Percentiles rank a stretch among this genome's conserved stretches.
Evolutionary conservation across 2,888 invertebrate species (phyloP).

Genomic region (Hirtodrosophila trivittata): DNA sequence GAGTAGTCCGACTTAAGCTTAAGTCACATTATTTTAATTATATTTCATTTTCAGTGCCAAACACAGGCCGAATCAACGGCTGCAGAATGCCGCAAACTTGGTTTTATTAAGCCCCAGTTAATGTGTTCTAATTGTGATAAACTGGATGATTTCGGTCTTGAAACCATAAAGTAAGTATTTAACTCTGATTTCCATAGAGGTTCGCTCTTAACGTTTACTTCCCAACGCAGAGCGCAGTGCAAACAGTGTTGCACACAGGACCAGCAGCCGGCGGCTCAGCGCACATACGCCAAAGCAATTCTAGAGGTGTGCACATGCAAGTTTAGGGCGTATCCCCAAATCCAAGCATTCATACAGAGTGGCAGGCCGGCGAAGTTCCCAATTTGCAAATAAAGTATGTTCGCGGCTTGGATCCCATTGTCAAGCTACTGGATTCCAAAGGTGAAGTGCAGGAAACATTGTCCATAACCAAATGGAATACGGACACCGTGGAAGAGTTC

Average conservation of each 20-base stretch:
- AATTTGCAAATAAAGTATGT: constrained; percentile 96
- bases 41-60: constrained; percentile 29
- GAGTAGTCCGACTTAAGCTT: constrained; percentile 3
- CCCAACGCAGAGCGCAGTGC: constrained; percentile 85
- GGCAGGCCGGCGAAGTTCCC: constrained; percentile 94
- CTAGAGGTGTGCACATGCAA: constrained; percentile 99
- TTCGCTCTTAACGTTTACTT: background rate
- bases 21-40: no score
- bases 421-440: constrained; percentile 93
- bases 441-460: constrained; percentile 93
- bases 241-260: constrained; percentile 92
- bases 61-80: constrained; percentile 86
- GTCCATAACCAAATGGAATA: constrained; percentile 99
- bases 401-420: constrained; percentile 96
- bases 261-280: constrained; percentile 87
- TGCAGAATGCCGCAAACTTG: constrained; percentile 93
- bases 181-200: background rate
- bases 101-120: constrained; percentile 93
- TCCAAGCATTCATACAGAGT: constrained; percentile 98
- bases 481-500: constrained; percentile 98
- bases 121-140: constrained; percentile 95
- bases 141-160: constrained; percentile 87
- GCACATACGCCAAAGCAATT: constrained; percentile 94
- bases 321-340: constrained; percentile 98
- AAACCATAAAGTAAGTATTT: constrained; percentile 73